Evolutionary conservation across 1,140 invertebrate genomes (phyloP).

Genomic region (Brachystomella parvula): DNA sequence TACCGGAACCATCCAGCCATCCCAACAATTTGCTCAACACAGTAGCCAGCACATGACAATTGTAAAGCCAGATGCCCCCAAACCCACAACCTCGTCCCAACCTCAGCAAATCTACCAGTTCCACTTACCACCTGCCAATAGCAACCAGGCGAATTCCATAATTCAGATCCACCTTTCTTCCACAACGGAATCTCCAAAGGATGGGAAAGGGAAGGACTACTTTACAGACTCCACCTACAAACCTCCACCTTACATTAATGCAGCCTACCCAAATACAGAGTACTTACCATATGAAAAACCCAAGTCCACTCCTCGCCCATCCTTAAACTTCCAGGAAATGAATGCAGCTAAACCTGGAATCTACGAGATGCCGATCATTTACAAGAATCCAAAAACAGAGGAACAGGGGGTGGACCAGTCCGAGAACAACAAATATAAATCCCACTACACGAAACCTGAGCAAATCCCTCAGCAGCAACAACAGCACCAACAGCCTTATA

Average conservation of each 20-base stretch:
- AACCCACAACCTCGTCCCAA: neutral
- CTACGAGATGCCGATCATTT: neutral
- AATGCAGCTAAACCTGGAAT: neutral
- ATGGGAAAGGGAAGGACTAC: neutral
- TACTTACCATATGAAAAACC: constrained; percentile 1
- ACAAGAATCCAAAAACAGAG: constrained; percentile 1
- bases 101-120: constrained; percentile 10
- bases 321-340: neutral
- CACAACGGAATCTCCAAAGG: neutral
- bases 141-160: neutral
- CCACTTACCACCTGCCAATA: neutral
- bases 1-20: neutral
- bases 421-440: too few relatives aligned
- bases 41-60: neutral
- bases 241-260: neutral
- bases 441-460: neutral
- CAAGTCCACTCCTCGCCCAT: neutral
- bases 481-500: too few relatives aligned
- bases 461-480: too few relatives aligned
- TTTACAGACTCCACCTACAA: neutral
- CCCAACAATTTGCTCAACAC: neutral
- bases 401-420: neutral
- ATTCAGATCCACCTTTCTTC: constrained; percentile 4
- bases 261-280: neutral
- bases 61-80: neutral